Evolutionary conservation across 2,888 invertebrate species (phyloP), one percentile per base, ranked within the genome.

Genomic region (Mesodorylaimus sp.): DNA sequence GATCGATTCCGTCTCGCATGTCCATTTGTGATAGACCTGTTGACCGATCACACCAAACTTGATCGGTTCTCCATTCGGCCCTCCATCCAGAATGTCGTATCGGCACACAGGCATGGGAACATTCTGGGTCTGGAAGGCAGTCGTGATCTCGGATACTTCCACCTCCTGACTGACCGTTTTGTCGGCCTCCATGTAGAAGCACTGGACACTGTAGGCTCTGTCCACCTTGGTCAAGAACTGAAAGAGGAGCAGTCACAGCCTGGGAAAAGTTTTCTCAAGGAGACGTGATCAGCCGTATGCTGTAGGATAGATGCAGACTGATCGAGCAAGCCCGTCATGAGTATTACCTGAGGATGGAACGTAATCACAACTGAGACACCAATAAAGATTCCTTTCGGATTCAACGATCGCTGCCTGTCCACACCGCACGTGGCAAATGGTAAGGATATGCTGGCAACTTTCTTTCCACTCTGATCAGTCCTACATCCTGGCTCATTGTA

Each of bases 381-480:
- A 38, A 65, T 62, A 50, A 63, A 64, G 48, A 64, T 60, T 50
- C 64, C 64, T 38, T 56, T 55, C 10, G 64, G 64, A 47, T 64
- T 64, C 27, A 28, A n/a, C 3, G 64, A 65, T 25, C 64, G 57
- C n/a, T 63, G 61, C 23, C 64, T 54, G 13, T 58, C 59, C 21
- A 61, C 60, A 52, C 62, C 62, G 57, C 64, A 64, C 16, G 61
- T 55, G 54, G 61, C 60, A 55, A 65, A 64, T 25, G 60, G 60
- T 37, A 65, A 55, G 52, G 61, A 62, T 53, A 64, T 65, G 50
- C 61, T 61, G 50, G 62, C 62, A 26, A 26, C 21, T 28, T 3
- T 2, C n/a, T 19, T 7, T 21, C 48, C 51, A 3, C 48, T 38
- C 19, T 24, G 19, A 38, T 48, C 49, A 32, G 39, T 52, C 36